phyloP scores from a whole-genome alignment of 2,113 vertebrate genomes.

The Syngnathoides biaculeatus region DNA sequence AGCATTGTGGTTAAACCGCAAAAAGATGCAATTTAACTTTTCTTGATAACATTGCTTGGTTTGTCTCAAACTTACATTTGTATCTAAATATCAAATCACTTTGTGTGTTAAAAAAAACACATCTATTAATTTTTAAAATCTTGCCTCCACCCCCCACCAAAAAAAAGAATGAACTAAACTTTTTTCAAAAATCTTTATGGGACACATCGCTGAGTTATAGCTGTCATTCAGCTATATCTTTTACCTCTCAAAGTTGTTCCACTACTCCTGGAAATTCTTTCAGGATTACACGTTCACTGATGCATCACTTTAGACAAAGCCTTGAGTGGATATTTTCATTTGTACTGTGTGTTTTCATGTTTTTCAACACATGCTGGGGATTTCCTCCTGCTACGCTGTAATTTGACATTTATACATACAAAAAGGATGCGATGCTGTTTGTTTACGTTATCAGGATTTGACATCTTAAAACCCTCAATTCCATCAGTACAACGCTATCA shows the following conservation, averaged over 20 bases:
- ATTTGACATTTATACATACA: constrained; percentile 12
- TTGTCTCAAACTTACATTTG: constrained; percentile 33
- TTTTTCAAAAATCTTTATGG: not conserved
- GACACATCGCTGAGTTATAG: constrained; percentile 12
- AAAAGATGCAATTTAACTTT: constrained; percentile 45
- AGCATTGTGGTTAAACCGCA: constrained; percentile 57
- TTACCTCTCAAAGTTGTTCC: constrained; percentile 42
- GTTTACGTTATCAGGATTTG: constrained; percentile 23
- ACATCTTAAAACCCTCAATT: not conserved
- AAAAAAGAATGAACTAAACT: constrained; percentile 15
- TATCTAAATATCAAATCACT: not conserved
- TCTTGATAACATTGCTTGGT: constrained; percentile 20
- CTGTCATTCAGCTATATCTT: constrained; percentile 44
- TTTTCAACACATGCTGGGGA: not conserved
- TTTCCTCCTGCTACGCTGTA: constrained; percentile 15
- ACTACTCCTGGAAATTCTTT: constrained; percentile 32
- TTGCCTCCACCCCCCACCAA: not conserved
- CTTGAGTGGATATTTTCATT: constrained; percentile 23
- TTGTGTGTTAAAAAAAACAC: not conserved
- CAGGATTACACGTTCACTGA: constrained; percentile 44
- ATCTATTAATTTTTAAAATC: not conserved
- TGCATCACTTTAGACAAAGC: constrained; percentile 19
- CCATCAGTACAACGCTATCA: constrained; percentile 24
- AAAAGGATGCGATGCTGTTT: constrained; percentile 10
- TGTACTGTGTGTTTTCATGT: not conserved